Evolutionary conservation across 2,888 invertebrate species (phyloP), one percentile per base, ranked within the genome.

Genomic region (Litoditis marina): DNA sequence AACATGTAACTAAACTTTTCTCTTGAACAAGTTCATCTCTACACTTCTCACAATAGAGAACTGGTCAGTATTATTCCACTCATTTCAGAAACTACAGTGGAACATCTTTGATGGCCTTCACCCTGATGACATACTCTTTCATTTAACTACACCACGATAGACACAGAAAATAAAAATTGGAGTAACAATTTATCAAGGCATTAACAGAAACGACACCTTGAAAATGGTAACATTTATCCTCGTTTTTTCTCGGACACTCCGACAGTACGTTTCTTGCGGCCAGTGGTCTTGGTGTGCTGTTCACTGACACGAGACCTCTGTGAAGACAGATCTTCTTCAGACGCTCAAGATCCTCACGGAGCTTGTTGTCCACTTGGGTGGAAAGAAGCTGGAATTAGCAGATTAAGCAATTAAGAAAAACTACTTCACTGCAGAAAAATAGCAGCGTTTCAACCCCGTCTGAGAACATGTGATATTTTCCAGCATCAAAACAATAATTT

Each of bases 221-320:
- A 59, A 31, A 49, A 32, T 44, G 16, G 19, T 11, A 59, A 32
- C 50, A 30, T 31, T 80, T 81, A 81, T 66, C 79, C 81, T 69
- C 81, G 83, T 91, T 99, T 99, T 92, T 98, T 98, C 89, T 99
- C 98, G 84, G 95, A 95, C 83, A 99, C 98, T 92, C 98, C 98
- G 83, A 99, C 98, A 86, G 98, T 98, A 86, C 96, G 90, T 87
- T 96, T 98, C 87, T 96, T 90, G 85, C 96, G 90, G 83, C 98
- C 98, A 78, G 98, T 98, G 47, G 98, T 98, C 88, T 98, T 99
- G 63, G 98, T 98, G 85, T 98, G 98, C 86, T 98, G 98, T 87
- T 98, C 98, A 85, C 98, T 90, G 62, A 98, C 96, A 86, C 98
- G 90, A 99, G 90, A 85, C 98, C 98, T 84, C 98, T 89, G 86